Evolutionary conservation across 2,888 invertebrate species (phyloP).

Genomic region (Cetonia aurata): DNA sequence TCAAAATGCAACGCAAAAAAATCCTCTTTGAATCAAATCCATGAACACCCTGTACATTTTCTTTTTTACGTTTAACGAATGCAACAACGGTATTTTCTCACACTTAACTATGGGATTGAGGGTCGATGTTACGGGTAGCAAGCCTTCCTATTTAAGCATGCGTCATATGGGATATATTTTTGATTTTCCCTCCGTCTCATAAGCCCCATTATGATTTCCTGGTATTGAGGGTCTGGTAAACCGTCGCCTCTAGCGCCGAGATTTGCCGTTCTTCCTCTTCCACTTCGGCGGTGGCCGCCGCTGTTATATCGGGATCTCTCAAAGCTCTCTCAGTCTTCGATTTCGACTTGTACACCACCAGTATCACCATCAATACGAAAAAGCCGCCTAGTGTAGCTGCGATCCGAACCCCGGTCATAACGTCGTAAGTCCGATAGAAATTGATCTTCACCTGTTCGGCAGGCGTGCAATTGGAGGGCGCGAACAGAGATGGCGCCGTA

Average conservation of each 20-base stretch:
- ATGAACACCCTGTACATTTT: constrained; percentile 31
- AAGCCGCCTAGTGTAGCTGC: constrained; percentile 92
- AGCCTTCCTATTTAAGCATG: constrained; percentile 13
- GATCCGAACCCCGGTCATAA: constrained; percentile 93
- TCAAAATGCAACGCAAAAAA: too few species aligned
- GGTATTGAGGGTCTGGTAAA: constrained; percentile 69
- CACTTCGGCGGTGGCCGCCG: constrained; percentile 79
- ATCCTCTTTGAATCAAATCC: constrained; percentile 25
- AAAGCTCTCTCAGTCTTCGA: constrained; percentile 81
- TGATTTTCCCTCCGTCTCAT: not conserved
- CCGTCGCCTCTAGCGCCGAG: constrained; percentile 79
- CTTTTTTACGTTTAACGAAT: not conserved
- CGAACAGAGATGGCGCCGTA: constrained; percentile 59
- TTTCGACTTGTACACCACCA: constrained; percentile 91
- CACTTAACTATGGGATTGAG: constrained; percentile 7
- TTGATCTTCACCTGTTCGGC: constrained; percentile 79
- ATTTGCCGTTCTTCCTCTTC: constrained; percentile 83
- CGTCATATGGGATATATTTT: not conserved
- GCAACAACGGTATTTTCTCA: constrained; percentile 12
- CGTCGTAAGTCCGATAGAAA: constrained; percentile 92
- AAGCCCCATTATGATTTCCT: constrained; percentile 57
- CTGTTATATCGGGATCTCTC: constrained; percentile 85
- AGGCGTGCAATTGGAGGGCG: constrained; percentile 66
- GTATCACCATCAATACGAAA: constrained; percentile 91
- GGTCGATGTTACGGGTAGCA: constrained; percentile 8